A percentile compares a stretch with the other conserved stretches of the same genome.
These are phyloP conservation scores for Meloidogyne hapla DNA, from an alignment of 1,140 invertebrate genomes.

Conservation along the genomic window DNA sequence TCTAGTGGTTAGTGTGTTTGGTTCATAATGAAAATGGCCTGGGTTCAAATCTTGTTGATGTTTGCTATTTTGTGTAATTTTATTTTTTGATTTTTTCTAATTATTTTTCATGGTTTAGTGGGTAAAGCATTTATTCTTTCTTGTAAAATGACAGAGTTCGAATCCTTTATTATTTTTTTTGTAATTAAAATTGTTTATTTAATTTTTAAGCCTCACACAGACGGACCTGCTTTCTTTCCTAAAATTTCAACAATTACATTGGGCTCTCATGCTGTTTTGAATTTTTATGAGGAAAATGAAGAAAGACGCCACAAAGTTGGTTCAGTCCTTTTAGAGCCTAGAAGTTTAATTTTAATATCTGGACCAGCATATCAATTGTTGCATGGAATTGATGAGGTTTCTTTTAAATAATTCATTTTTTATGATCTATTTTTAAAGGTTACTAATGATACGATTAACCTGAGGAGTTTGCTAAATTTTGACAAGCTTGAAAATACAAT, in stretches of 20 bases:
- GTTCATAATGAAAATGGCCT: not conserved
- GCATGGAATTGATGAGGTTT: constrained; percentile 81
- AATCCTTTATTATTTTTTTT: constrained; percentile 7
- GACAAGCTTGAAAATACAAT: not conserved
- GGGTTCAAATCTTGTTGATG: not conserved
- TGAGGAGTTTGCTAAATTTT: not conserved
- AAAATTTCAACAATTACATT: constrained; percentile 87
- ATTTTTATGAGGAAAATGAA: constrained; percentile 73
- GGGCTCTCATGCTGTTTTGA: constrained; percentile 82
- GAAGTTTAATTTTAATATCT: constrained; percentile 82
- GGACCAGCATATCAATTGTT: constrained; percentile 83
- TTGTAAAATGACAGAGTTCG: too few relatives aligned
- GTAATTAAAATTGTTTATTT: constrained; percentile 38
- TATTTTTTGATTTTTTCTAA: too few relatives aligned
- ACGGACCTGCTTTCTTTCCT: constrained; percentile 89
- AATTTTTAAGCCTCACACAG: constrained; percentile 77
- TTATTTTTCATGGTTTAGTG: too few relatives aligned
- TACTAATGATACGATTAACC: constrained; percentile 68
- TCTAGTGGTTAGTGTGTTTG: not conserved
- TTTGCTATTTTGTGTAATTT: not conserved
- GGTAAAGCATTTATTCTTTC: too few relatives aligned
- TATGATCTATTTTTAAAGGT: constrained; percentile 66
- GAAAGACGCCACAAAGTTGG: constrained; percentile 50
- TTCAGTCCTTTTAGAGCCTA: constrained; percentile 77
- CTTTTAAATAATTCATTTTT: constrained; percentile 61